Base-by-base conservation (phyloP, 2,113 vertebrate genomes). In the Thryonomys swinderianus region DNA sequence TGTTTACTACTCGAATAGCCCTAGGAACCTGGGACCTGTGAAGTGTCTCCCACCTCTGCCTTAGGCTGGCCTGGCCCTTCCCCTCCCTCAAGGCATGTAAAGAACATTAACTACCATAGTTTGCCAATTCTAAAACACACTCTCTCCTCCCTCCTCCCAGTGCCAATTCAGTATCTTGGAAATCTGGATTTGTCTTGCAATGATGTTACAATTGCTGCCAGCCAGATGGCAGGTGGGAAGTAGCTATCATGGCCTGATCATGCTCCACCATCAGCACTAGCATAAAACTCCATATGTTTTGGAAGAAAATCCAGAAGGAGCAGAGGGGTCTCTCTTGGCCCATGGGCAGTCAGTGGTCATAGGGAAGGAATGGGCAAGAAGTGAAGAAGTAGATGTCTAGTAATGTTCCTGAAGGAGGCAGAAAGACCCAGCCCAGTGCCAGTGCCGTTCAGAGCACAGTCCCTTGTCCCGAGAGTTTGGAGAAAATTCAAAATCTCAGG, bases 191-290 rank as follows among this genome's bases (percentile, higher is more conserved):
- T 37, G 21, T 45, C 76, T 69, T 9, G 18, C 79, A 21, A 21
- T 2, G 17, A 30, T 3, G 32, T 5, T 5, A 18, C 48, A 32
- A 4, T 2, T 14, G n/a, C 84, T 9, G 2, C 17, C 74, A 25
- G 67, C 55, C 27, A 7, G 20, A 27, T 13, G 37, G 27, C 27
- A 40, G 59, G 73, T 40, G 66, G 53, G 23, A 42, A 10, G 74
- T 27, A 18, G 66, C 7, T 45, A 1, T 20, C 11, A 0, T 0
- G 0, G 14, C 45, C 55, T 0, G 23, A 32, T 25, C 40, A 2
- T 0, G 2, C 23, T 2, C 42, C 85, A 12, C 1, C 4, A 13
- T 1, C 1, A 45, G n/a, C 57, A n/a, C 53, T 18, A 37, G 48
- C 25, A 10, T 7, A 42, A 84, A 17, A 8, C 30, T 16, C 21